Percentiles rank a stretch among this genome's conserved stretches.
Conservation (phyloP, 2,888 invertebrate genomes). For the Cremastinae sp. region DNA sequence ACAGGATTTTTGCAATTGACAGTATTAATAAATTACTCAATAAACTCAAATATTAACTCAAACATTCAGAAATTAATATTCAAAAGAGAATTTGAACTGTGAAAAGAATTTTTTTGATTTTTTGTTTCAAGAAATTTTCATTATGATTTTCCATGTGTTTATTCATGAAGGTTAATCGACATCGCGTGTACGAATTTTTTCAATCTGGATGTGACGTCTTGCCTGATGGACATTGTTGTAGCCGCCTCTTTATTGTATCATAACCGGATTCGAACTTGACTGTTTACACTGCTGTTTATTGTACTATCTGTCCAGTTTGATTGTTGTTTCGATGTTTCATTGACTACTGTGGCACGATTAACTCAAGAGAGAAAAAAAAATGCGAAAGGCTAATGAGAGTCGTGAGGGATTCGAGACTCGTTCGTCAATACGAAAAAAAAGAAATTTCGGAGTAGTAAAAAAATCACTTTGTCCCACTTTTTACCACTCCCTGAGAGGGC, state of each 20-base stretch:
- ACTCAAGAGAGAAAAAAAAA: slow-evolving; percentile 4
- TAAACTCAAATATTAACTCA: slow-evolving; percentile 1
- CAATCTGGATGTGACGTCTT: slow-evolving; percentile 55
- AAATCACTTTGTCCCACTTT: slow-evolving; percentile 50
- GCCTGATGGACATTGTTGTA: slow-evolving; percentile 54
- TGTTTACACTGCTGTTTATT: slow-evolving; percentile 55
- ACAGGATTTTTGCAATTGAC: too few relatives aligned
- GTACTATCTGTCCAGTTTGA: slow-evolving; percentile 56
- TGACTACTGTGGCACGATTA: slow-evolving; percentile 45
- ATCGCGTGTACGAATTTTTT: slow-evolving; percentile 32
- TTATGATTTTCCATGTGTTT: not conserved
- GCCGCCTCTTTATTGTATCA: slow-evolving; percentile 40
- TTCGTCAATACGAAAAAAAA: not conserved
- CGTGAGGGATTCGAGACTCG: too few relatives aligned
- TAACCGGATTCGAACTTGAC: slow-evolving; percentile 29
- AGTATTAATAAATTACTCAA: not conserved
- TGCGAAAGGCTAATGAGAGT: not conserved
- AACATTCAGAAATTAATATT: slow-evolving; percentile 1
- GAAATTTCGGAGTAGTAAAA: slow-evolving; percentile 39
- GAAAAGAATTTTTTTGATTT: too few relatives aligned
- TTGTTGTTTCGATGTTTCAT: slow-evolving; percentile 59
- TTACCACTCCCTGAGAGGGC: slow-evolving; percentile 24
- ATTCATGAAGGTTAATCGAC: slow-evolving; percentile 23
- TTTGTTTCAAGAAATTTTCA: too few relatives aligned
- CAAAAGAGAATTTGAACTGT: not conserved